These are phyloP conservation scores for Pteria penguin DNA, from an alignment of 2,888 invertebrate genomes.

Conservation along the genomic window DNA sequence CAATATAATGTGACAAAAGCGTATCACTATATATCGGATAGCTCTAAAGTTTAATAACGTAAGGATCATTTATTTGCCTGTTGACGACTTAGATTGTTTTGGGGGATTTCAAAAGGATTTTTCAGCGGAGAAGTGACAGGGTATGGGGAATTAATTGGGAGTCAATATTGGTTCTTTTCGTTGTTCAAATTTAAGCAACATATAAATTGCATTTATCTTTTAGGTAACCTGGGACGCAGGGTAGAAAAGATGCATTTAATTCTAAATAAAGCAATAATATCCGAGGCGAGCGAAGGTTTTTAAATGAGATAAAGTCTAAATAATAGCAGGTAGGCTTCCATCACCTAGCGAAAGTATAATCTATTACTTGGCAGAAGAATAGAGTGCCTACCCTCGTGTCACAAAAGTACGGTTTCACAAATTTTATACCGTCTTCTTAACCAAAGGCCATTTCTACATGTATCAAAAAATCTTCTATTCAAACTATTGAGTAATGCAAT, in stretches of 20 bases:
- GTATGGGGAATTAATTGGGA: constrained; percentile 24
- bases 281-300: no score
- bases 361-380: no score
- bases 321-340: no score
- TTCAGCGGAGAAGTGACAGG: constrained; percentile 12
- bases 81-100: constrained; percentile 32
- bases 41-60: constrained; percentile 30
- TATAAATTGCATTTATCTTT: constrained; percentile 23
- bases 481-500: no score
- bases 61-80: constrained; percentile 27
- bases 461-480: no score
- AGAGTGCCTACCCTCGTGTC: no score
- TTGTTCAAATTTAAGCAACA: constrained; percentile 17
- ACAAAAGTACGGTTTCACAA: no score
- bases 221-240: constrained; percentile 1
- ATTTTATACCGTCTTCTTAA: no score
- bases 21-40: constrained; percentile 17
- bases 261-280: constrained; percentile 21
- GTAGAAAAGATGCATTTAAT: constrained; percentile 14
- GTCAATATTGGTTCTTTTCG: constrained; percentile 27
- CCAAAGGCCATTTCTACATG: no score
- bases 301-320: no score
- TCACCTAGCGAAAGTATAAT: no score
- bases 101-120: constrained; percentile 16
- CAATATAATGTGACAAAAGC: constrained; percentile 31